Evolutionary conservation across 2,797 vertebrate genomes (phyloP).

Genomic region (Mormyrus hasselquistii): DNA sequence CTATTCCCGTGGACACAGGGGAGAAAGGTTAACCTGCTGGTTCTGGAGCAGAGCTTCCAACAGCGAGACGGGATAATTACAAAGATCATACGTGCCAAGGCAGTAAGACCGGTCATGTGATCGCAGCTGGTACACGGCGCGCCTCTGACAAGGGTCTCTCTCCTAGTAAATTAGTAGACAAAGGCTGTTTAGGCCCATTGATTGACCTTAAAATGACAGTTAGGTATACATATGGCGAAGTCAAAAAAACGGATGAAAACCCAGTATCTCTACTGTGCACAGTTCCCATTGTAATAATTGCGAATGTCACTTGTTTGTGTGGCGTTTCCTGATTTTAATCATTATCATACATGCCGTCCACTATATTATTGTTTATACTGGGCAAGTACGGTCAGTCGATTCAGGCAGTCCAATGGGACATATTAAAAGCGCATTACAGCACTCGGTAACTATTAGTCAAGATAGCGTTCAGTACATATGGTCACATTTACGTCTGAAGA

Average conservation of each 20-base stretch:
- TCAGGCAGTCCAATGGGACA: background rate
- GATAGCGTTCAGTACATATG: background rate
- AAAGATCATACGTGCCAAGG: background rate
- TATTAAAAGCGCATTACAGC: background rate
- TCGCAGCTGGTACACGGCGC: background rate
- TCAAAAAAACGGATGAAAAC: background rate
- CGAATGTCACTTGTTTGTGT: background rate
- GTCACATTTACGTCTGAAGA: background rate
- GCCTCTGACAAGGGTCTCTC: background rate
- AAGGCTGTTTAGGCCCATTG: background rate
- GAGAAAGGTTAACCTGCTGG: slow-evolving; percentile 12
- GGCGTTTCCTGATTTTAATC: background rate
- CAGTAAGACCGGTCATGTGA: background rate
- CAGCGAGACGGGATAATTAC: background rate
- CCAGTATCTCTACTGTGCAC: background rate
- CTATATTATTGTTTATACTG: background rate
- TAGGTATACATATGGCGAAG: background rate
- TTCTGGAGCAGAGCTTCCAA: background rate
- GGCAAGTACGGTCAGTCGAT: background rate
- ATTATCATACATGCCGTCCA: background rate
- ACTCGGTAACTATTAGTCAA: background rate
- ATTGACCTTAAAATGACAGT: background rate
- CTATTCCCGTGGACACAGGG: background rate
- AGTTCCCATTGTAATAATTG: background rate
- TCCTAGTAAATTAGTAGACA: background rate